Evolutionary conservation across 1,140 invertebrate genomes (phyloP), one percentile per base, ranked within the genome.

Genomic region (Maniola jurtina): DNA sequence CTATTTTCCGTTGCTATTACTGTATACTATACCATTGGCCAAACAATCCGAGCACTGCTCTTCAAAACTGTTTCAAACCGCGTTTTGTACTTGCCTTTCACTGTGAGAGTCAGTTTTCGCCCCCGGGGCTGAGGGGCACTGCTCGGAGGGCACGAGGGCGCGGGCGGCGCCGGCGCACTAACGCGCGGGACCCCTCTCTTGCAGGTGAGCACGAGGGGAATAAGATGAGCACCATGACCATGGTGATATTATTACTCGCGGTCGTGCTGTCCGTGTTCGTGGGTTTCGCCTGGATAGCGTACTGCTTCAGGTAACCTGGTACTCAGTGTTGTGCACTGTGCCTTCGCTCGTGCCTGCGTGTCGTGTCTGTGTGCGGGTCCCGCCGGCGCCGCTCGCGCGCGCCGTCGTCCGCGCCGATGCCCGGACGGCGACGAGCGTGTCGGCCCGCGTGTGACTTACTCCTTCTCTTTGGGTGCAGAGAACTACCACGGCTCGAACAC

Each of bases 401-500:
- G 66, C 77, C 78, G 71, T 73, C 79, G 72, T 66, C 73, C 72
- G 71, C 66, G 54, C 52, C 42, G 68, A 73, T 72, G 73, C 65
- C 77, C 71, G 71, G 71, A 71, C 70, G 73, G 70, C 73, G 74
- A 68, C 64, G 71, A 70, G 64, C 66, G 70, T 66, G 70, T 64
- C 72, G 73, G 67, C 67, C 71, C 74, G 72, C 73, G 64, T 72
- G 75, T 79, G 65, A 84, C 83, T 84, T 78, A 89, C 79, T 4
- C 68, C 77, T 83, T 86, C 78, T 88, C 77, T 89, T 90, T 89
- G 81, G 86, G 80, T 86, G 92, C 93, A 97, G 96, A 96, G 94
- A 96, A 97, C 94, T 96, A 96, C 93, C 96, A 96, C 94, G 96
- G 96, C 92, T 97, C 96, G 92, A 97, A 97, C 94, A 97, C 96